phyloP scores from a whole-genome alignment of 2,113 vertebrate genomes.

The Grus americana region DNA sequence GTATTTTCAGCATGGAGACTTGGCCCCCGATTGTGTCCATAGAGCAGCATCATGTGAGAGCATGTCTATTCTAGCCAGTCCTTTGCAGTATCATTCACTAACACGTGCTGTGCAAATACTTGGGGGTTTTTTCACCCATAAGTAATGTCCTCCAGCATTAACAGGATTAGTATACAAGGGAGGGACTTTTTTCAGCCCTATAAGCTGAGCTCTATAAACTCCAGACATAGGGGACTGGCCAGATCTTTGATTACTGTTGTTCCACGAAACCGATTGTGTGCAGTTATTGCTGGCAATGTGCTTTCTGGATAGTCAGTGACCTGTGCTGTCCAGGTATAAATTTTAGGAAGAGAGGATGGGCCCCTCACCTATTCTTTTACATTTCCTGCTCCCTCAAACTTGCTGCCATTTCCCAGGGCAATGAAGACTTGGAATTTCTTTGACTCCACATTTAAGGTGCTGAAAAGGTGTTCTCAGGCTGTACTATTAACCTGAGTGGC shows the following conservation, averaged over 20 bases:
- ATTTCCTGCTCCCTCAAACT: not conserved
- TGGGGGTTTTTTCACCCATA: not conserved
- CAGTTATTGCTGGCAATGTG: not conserved
- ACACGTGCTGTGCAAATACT: not conserved
- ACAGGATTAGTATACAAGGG: not conserved
- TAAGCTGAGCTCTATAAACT: not conserved
- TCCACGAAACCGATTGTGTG: not conserved
- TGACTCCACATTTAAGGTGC: not conserved
- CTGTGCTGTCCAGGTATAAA: not conserved
- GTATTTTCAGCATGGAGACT: not conserved
- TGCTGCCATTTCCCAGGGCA: not conserved
- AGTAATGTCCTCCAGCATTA: not conserved
- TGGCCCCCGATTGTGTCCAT: rapidly evolving
- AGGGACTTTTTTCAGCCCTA: not conserved
- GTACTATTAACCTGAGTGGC: not conserved
- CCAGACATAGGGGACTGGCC: not conserved
- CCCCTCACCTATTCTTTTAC: not conserved
- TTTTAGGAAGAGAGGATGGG: not conserved
- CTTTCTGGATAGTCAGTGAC: not conserved
- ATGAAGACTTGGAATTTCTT: not conserved
- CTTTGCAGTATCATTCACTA: not conserved
- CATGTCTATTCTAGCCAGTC: not conserved
- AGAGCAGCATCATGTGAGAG: not conserved
- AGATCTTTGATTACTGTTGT: not conserved
- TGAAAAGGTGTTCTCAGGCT: not conserved